Evolutionary conservation across 2,888 invertebrate genomes (phyloP).

Genomic region (Hirtodrosophila duncani): DNA sequence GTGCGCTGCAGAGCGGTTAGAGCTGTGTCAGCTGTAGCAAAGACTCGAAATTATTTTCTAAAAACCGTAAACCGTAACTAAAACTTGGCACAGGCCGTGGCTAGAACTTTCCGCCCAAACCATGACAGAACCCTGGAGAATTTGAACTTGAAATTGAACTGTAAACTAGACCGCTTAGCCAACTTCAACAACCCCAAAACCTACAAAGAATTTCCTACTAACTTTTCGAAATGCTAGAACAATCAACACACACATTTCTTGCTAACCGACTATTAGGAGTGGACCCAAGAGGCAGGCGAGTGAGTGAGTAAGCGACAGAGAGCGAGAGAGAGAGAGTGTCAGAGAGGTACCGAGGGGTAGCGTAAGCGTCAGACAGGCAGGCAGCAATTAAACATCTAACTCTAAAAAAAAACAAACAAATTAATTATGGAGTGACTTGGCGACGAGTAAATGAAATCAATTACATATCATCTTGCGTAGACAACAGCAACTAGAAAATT

Average conservation of each 20-base stretch:
- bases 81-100: slow-evolving; percentile 46
- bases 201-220: slow-evolving; percentile 46
- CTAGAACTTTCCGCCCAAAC: slow-evolving; percentile 65
- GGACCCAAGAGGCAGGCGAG: slow-evolving; percentile 4
- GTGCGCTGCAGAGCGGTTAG: slow-evolving; percentile 7
- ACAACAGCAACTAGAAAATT: slow-evolving; percentile 27
- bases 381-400: slow-evolving; percentile 11
- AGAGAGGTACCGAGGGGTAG: slow-evolving; percentile 9
- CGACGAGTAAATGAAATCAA: slow-evolving; percentile 63
- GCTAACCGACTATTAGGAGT: slow-evolving; percentile 30
- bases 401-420: slow-evolving; percentile 13
- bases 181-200: slow-evolving; percentile 16
- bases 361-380: slow-evolving; percentile 17
- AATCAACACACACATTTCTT: slow-evolving; percentile 69
- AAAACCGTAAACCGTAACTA: slow-evolving; percentile 12
- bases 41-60: slow-evolving; percentile 26
- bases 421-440: slow-evolving; percentile 6
- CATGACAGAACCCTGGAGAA: too few species aligned
- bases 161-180: slow-evolving; percentile 24
- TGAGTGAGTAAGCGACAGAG: slow-evolving; percentile 14
- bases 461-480: slow-evolving; percentile 76
- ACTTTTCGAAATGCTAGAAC: slow-evolving; percentile 69
- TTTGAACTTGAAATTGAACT: slow-evolving; percentile 54
- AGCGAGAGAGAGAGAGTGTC: slow-evolving; percentile 26
- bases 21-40: slow-evolving; percentile 22